phyloP scores from a whole-genome alignment of 2,888 invertebrate genomes.

The Aleiodes leptofemur region DNA sequence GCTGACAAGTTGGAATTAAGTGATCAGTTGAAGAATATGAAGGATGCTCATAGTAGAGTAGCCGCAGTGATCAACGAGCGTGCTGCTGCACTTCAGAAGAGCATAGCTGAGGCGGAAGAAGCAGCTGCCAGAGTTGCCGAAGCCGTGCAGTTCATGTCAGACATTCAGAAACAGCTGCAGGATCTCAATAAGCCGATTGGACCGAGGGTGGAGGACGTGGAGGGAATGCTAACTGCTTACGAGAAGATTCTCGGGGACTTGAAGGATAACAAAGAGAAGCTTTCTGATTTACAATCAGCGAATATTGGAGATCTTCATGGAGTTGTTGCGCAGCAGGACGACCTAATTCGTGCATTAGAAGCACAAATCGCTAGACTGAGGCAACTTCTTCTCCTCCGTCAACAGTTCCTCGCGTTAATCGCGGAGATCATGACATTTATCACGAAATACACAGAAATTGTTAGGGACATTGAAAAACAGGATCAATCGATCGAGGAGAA shows the following conservation, averaged over 20 bases:
- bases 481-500: conserved; percentile 90
- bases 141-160: conserved; percentile 86
- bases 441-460: conserved; percentile 89
- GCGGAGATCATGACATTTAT: conserved; percentile 93
- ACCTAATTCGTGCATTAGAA: conserved; percentile 89
- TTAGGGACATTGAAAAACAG: conserved; percentile 89
- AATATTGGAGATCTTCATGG: conserved; percentile 88
- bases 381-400: conserved; percentile 86
- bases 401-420: conserved; percentile 91
- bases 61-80: conserved; percentile 86
- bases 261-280: conserved; percentile 86
- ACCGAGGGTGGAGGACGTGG: conserved; percentile 91
- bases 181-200: conserved; percentile 91
- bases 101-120: conserved; percentile 88
- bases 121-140: conserved; percentile 88
- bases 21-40: conserved; percentile 86
- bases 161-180: conserved; percentile 89
- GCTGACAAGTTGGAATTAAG: conserved; percentile 90
- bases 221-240: conserved; percentile 86
- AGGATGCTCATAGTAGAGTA: conserved; percentile 86
- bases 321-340: conserved; percentile 88
- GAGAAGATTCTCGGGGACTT: conserved; percentile 87
- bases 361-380: conserved; percentile 89
- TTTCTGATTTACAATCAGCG: conserved; percentile 85
- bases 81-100: conserved; percentile 83